Conservation (phyloP, 2,888 invertebrate species). For the Noctua pronuba region DNA sequence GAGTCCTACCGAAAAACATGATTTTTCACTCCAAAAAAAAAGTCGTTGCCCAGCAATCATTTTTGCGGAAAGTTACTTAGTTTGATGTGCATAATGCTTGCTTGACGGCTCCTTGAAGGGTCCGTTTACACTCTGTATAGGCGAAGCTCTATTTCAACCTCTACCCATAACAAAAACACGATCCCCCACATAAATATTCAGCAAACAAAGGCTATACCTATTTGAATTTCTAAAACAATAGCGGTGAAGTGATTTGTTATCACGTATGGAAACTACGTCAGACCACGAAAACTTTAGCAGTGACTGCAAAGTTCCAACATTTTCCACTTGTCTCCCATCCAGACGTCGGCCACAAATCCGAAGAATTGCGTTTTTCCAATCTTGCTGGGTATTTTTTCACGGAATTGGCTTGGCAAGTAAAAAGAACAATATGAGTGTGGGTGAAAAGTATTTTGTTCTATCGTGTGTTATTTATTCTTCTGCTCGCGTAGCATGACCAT, state of each 20-base stretch:
- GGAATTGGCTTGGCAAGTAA: conserved; percentile 29
- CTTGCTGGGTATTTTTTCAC: conserved; percentile 31
- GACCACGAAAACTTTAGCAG: conserved; percentile 23
- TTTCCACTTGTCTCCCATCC: conserved; percentile 41
- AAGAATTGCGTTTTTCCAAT: conserved; percentile 51
- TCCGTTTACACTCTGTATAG: too few species aligned
- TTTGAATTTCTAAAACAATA: conserved; percentile 48
- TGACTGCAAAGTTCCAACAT: conserved; percentile 25
- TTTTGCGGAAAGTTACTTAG: too few species aligned
- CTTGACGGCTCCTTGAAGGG: too few species aligned
- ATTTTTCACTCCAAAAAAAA: too few species aligned
- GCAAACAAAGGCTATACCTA: conserved; percentile 36
- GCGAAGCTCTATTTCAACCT: background rate
- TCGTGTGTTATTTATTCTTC: background rate
- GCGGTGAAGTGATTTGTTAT: conserved; percentile 50
- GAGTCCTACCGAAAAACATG: too few species aligned
- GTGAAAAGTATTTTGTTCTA: background rate
- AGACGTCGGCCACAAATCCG: conserved; percentile 36
- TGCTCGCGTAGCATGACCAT: too few species aligned
- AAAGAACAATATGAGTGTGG: conserved; percentile 10
- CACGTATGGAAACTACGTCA: conserved; percentile 38
- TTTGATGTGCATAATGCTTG: too few species aligned
- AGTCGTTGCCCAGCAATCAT: too few species aligned
- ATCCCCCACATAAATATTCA: conserved; percentile 35
- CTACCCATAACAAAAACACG: conserved; percentile 2